Evolutionary conservation across 2,113 vertebrate genomes (phyloP).

Genomic region (Rana temporaria): DNA sequence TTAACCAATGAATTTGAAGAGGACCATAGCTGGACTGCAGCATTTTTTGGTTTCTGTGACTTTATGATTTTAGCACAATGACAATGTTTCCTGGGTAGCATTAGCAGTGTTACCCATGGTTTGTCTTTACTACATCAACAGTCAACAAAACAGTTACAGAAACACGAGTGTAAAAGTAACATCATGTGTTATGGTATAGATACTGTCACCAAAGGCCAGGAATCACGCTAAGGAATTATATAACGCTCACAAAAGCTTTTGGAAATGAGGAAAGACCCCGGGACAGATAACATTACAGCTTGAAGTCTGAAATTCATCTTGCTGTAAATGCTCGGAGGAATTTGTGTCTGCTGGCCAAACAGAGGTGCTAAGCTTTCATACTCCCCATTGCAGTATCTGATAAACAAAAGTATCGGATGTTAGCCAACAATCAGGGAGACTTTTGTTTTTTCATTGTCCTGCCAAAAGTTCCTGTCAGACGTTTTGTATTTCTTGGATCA

Average conservation of each 20-base stretch:
- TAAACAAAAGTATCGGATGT: constrained; percentile 42
- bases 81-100: too few species aligned
- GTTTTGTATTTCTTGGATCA: too few species aligned
- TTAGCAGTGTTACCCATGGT: too few species aligned
- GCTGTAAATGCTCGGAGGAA: background rate
- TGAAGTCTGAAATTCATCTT: background rate
- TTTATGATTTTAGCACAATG: too few species aligned
- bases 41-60: too few species aligned
- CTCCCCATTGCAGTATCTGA: background rate
- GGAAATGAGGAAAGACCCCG: background rate
- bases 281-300: background rate
- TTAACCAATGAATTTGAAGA: too few species aligned
- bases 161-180: too few species aligned
- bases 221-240: background rate
- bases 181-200: background rate
- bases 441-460: background rate
- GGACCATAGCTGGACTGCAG: too few species aligned
- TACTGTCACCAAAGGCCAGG: background rate
- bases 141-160: too few species aligned
- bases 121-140: too few species aligned
- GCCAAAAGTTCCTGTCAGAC: too few species aligned
- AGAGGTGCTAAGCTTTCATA: constrained; percentile 7
- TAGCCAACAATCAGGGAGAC: constrained; percentile 2
- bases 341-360: constrained; percentile 14
- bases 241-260: background rate